phyloP scores from a whole-genome alignment of 1,140 invertebrate species.

The Hyles euphorbiae region DNA sequence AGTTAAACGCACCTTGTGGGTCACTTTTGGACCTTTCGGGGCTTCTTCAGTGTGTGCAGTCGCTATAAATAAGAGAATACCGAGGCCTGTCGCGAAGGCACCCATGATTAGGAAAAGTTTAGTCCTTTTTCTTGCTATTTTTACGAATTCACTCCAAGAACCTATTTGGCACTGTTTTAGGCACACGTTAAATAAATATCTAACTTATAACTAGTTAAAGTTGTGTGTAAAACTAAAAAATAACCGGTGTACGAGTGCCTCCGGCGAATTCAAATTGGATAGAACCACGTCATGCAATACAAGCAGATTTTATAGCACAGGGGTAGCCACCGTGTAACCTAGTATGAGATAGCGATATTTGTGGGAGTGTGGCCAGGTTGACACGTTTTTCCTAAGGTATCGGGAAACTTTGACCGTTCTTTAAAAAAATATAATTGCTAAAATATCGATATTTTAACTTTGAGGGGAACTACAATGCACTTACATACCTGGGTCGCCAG shows the following conservation, averaged over 20 bases:
- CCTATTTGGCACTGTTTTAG: constrained; percentile 2
- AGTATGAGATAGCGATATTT: too few relatives aligned
- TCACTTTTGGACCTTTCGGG: constrained; percentile 67
- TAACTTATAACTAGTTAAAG: constrained; percentile 5
- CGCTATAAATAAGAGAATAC: constrained; percentile 50
- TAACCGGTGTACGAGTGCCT: not conserved
- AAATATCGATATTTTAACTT: too few relatives aligned
- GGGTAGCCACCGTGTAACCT: too few relatives aligned
- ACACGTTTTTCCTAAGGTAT: too few relatives aligned
- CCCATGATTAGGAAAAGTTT: constrained; percentile 63
- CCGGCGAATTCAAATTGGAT: not conserved
- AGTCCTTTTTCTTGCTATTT: constrained; percentile 55
- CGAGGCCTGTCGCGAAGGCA: constrained; percentile 40
- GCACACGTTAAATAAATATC: not conserved
- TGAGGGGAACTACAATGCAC: too few relatives aligned
- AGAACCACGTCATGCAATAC: not conserved
- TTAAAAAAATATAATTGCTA: too few relatives aligned
- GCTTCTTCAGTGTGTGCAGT: constrained; percentile 49
- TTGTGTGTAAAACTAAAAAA: not conserved
- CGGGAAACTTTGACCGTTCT: too few relatives aligned
- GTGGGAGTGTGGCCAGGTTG: too few relatives aligned
- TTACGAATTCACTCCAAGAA: constrained; percentile 21
- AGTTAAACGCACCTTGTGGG: constrained; percentile 49
- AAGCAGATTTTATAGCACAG: too few relatives aligned
- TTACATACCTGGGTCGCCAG: too few relatives aligned